Evolutionary conservation across 1,140 invertebrate species (phyloP), one percentile per base, ranked within the genome.

Genomic region (Pseudachorutes palmiensis): DNA sequence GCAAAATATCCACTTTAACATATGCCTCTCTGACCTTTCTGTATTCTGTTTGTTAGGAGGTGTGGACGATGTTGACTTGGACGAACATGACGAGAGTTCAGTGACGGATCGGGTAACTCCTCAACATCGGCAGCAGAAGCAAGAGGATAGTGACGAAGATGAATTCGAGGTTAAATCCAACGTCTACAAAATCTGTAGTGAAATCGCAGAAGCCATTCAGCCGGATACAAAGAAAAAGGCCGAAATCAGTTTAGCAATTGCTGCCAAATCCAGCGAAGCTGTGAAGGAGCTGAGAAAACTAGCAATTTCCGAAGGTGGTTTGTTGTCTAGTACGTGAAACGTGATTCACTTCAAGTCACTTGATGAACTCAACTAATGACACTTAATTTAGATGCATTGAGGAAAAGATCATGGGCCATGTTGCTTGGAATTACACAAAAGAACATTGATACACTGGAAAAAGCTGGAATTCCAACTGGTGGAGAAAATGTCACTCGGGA

Each of bases 301-400:
- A 9, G 67, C 72, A 22, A 62, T 70, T 57, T 65, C 69, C 0
- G 62, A 65, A 14, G 70, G 63, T 2, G 72, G 72, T 29, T 59
- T 74, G 5, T 41, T 74, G 24, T 65, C 72, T 19, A 74, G 72
- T 74, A 68, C 57, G 51, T 12, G n/a, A n/a, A n/a, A n/a, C n/a
- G n/a, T n/a, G n/a, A n/a, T n/a, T n/a, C n/a, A n/a, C n/a, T n/a
- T n/a, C n/a, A n/a, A n/a, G n/a, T 26, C 9, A 45, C 9, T 45
- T 45, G 9, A 45, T 9, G 19, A 12, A 45, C 36, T 9, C 9
- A 19, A 45, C 9, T 45, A 12, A 45, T 45, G 9, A 19, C 19
- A 12, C 19, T 45, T 45, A 12, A 12, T 45, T 12, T 45, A 74
- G 72, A 74, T 66, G 28, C 55, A 2, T 64, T 74, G 32, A 65